Evolutionary conservation across 2,797 vertebrate genomes (phyloP).

Genomic region (Molossus molossus): DNA sequence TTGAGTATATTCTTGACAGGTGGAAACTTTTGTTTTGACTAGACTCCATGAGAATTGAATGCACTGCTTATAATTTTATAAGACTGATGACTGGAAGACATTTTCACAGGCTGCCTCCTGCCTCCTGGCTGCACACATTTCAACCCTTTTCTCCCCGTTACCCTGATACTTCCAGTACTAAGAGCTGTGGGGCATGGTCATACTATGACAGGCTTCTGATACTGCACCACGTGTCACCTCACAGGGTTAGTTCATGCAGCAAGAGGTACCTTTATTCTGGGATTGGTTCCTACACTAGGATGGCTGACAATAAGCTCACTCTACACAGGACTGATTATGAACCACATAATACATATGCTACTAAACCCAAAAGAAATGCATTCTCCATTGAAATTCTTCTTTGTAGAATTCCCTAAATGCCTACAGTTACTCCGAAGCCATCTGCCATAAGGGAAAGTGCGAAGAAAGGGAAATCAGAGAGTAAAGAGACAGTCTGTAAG

Average conservation of each 20-base stretch:
- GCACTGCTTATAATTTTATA: slow-evolving; percentile 68
- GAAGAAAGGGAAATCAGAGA: not conserved
- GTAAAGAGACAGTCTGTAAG: slow-evolving; percentile 40
- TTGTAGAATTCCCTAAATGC: not conserved
- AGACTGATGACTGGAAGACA: not conserved
- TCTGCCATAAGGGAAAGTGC: not conserved
- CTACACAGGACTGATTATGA: not conserved
- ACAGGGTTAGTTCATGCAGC: not conserved
- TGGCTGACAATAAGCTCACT: not conserved
- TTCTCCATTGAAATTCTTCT: slow-evolving; percentile 1
- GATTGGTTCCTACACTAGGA: not conserved
- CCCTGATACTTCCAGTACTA: not conserved
- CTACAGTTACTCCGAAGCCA: not conserved
- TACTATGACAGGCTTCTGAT: not conserved
- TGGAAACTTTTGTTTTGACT: slow-evolving; percentile 65
- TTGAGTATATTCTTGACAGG: slow-evolving; percentile 44
- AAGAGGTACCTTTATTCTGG: not conserved
- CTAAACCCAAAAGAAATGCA: slow-evolving; percentile 29
- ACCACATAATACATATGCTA: not conserved
- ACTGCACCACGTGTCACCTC: too few species aligned
- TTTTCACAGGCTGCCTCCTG: slow-evolving; percentile 10
- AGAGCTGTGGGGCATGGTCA: slow-evolving; percentile 8
- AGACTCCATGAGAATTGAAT: slow-evolving; percentile 55
- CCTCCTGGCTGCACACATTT: slow-evolving; percentile 54
- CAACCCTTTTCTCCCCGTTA: slow-evolving; percentile 29